phyloP scores from a whole-genome alignment of 2,888 invertebrate species.

The Melangyna quadrimaculata region DNA sequence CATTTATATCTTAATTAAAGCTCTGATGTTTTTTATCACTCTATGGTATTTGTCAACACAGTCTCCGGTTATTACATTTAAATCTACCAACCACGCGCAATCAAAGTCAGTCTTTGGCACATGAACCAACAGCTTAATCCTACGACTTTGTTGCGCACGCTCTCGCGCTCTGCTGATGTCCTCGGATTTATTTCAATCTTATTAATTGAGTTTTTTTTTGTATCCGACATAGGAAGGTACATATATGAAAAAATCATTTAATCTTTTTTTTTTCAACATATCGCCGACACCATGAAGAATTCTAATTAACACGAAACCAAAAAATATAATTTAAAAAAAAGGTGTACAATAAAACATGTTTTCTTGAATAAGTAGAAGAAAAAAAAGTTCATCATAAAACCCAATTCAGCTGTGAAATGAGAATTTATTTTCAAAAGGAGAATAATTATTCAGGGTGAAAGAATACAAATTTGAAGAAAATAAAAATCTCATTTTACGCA shows the following conservation, averaged over 20 bases:
- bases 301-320: slow-evolving; percentile 47
- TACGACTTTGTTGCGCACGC: slow-evolving; percentile 39
- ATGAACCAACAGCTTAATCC: slow-evolving; percentile 43
- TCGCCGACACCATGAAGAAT: slow-evolving; percentile 48
- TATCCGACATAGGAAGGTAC: slow-evolving; percentile 53
- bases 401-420: slow-evolving; percentile 38
- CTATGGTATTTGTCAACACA: slow-evolving; percentile 40
- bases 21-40: slow-evolving; percentile 24
- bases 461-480: neutral
- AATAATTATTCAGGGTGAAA: slow-evolving; percentile 20
- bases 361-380: neutral
- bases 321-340: neutral
- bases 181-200: slow-evolving; percentile 29
- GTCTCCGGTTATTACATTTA: slow-evolving; percentile 6
- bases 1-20: neutral
- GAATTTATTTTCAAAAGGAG: slow-evolving; percentile 24
- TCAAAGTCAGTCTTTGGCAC: neutral
- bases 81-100: slow-evolving; percentile 17
- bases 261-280: slow-evolving; percentile 34
- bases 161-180: neutral
- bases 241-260: slow-evolving; percentile 52
- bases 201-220: neutral
- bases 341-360: slow-evolving; percentile 25
- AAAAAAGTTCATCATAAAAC: slow-evolving; percentile 1
- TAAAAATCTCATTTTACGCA: slow-evolving; percentile 33